Percentiles rank a stretch among this genome's conserved stretches.
Conservation (phyloP, 1,140 invertebrate genomes). For the Drosophila tani region DNA sequence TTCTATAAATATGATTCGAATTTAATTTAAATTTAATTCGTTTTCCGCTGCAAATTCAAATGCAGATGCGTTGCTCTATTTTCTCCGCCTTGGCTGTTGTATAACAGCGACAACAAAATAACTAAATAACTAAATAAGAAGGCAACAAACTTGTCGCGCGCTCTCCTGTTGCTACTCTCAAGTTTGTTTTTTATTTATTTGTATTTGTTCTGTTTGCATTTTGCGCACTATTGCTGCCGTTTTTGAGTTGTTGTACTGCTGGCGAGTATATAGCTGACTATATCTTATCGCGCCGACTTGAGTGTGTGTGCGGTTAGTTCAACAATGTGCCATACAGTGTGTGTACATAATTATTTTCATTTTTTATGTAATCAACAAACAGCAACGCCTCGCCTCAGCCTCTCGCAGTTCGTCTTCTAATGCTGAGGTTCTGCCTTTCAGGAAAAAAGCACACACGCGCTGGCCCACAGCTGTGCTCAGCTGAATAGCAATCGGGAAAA, state of each 20-base stretch:
- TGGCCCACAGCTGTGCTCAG: slow-evolving; percentile 18
- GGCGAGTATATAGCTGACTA: slow-evolving; percentile 24
- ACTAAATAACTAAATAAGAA: slow-evolving; percentile 46
- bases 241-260: background rate
- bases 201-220: slow-evolving; percentile 68
- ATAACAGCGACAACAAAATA: slow-evolving; percentile 30
- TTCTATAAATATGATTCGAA: slow-evolving; percentile 6
- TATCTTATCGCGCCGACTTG: slow-evolving; percentile 65
- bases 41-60: slow-evolving; percentile 21
- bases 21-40: slow-evolving; percentile 3
- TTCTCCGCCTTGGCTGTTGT: slow-evolving; percentile 45
- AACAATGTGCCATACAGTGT: slow-evolving; percentile 42
- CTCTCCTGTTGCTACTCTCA: slow-evolving; percentile 44
- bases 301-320: slow-evolving; percentile 22
- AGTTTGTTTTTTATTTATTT: slow-evolving; percentile 48
- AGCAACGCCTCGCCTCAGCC: slow-evolving; percentile 44
- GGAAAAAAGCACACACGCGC: slow-evolving; percentile 39
- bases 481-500: slow-evolving; percentile 31
- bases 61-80: slow-evolving; percentile 34
- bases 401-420: slow-evolving; percentile 28
- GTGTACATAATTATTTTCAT: slow-evolving; percentile 77
- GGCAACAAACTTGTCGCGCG: slow-evolving; percentile 56
- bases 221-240: slow-evolving; percentile 58
- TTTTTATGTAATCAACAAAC: slow-evolving; percentile 81
- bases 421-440: slow-evolving; percentile 55